These are phyloP conservation scores for Lepidochrysops patricia DNA, from an alignment of 2,888 invertebrate genomes.

Conservation along the genomic window DNA sequence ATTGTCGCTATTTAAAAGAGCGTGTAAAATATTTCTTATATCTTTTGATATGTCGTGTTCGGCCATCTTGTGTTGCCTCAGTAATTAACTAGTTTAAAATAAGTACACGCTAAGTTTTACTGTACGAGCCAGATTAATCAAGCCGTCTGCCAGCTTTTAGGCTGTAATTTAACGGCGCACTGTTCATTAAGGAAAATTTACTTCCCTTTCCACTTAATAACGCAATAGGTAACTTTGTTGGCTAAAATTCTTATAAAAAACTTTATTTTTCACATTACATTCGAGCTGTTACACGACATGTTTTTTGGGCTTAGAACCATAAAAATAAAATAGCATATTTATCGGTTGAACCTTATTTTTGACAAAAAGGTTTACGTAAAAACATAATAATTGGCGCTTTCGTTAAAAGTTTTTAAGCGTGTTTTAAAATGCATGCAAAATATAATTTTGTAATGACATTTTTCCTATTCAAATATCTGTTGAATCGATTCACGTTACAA, in stretches of 20 bases:
- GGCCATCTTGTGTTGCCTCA: background rate
- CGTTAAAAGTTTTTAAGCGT: background rate
- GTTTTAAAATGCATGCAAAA: background rate
- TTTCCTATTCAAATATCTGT: background rate
- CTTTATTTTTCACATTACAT: background rate
- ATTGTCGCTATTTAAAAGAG: too few species aligned
- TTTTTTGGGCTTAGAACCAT: too few species aligned
- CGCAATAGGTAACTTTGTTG: background rate
- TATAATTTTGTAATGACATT: background rate
- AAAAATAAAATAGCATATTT: too few species aligned
- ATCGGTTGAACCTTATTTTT: too few species aligned
- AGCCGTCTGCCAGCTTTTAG: background rate
- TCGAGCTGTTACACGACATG: background rate
- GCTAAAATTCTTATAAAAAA: background rate
- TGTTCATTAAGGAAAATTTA: slow-evolving; percentile 3
- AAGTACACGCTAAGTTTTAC: background rate
- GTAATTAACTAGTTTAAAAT: background rate
- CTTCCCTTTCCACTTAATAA: background rate
- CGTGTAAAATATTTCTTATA: too few species aligned
- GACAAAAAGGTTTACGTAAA: too few species aligned
- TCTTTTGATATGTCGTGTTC: background rate
- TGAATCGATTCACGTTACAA: background rate
- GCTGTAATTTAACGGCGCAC: slow-evolving; percentile 2
- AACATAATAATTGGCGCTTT: too few species aligned
- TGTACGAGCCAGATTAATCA: background rate